These are phyloP conservation scores for Ptychodera flava DNA, from an alignment of 35 echinoderm and acorn worm species.

Conservation along the genomic window DNA sequence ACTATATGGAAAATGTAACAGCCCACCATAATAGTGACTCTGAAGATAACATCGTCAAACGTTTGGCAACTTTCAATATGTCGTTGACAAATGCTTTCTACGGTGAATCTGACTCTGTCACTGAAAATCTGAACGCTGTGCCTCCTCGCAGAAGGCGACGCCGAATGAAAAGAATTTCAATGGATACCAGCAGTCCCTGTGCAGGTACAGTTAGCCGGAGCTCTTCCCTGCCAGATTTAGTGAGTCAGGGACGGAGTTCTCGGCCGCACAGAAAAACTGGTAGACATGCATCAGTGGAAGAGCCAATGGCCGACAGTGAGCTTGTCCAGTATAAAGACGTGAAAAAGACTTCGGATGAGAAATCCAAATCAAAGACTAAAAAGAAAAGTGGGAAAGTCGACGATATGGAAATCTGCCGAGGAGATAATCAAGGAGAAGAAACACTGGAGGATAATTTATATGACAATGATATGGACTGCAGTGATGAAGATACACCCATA, in stretches of 20 bases:
- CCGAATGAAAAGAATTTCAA: constrained; percentile 72
- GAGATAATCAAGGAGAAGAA: not conserved
- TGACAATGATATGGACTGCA: not conserved
- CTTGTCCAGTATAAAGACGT: constrained; percentile 29
- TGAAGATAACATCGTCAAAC: constrained; percentile 75
- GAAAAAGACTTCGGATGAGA: not conserved
- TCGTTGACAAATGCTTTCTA: constrained; percentile 82
- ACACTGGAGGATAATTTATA: not conserved
- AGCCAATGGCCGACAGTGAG: constrained; percentile 47
- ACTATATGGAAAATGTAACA: constrained; percentile 92
- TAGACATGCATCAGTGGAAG: constrained; percentile 4
- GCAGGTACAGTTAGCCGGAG: constrained; percentile 23
- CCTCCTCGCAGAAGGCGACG: constrained; percentile 66
- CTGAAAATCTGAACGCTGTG: constrained; percentile 55
- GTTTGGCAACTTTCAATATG: constrained; percentile 32
- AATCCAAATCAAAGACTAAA: not conserved
- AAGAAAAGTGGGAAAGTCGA: not conserved
- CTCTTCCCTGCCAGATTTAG: constrained; percentile 62
- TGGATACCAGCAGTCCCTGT: constrained; percentile 43
- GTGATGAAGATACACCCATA: not conserved
- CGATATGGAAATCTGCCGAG: not conserved
- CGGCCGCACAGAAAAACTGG: not conserved
- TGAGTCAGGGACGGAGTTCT: not conserved
- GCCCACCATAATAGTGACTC: constrained; percentile 58
- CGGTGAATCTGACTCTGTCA: constrained; percentile 95